Conservation (phyloP, 2,888 invertebrate genomes). For the Chironomus riparius region DNA sequence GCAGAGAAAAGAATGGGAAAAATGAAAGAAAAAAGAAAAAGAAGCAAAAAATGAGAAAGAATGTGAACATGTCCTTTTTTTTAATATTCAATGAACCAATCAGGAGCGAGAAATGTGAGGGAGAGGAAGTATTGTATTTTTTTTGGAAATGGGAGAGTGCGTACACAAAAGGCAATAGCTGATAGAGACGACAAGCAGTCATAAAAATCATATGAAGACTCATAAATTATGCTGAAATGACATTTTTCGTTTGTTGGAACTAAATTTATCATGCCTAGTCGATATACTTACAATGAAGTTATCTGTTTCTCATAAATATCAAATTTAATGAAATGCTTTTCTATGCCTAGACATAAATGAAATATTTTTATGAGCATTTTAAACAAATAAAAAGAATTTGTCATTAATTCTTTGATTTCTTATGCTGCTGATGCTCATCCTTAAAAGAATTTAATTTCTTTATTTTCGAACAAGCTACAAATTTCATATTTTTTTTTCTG, state of each 20-base stretch:
- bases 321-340: conserved; percentile 8
- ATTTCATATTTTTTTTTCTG: neutral
- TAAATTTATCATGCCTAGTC: neutral
- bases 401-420: too few species aligned
- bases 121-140: conserved; percentile 17
- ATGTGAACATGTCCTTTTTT: conserved; percentile 20
- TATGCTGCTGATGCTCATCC: too few species aligned
- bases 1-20: neutral
- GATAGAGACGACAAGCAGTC: neutral
- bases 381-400: neutral
- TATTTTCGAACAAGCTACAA: neutral
- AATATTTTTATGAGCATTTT: neutral
- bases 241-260: neutral
- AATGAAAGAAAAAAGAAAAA: neutral
- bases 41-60: conserved; percentile 11
- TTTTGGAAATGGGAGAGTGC: conserved; percentile 9
- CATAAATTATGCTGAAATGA: conserved; percentile 11
- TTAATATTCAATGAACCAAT: conserved; percentile 24
- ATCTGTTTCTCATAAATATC: conserved; percentile 15
- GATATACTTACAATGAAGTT: neutral
- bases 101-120: conserved; percentile 15
- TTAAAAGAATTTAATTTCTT: too few species aligned
- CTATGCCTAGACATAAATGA: neutral
- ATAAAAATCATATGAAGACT: conserved; percentile 6
- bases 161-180: neutral